Base-by-base conservation (phyloP, 2,888 invertebrate genomes). In the Drymonia ruficornis region DNA sequence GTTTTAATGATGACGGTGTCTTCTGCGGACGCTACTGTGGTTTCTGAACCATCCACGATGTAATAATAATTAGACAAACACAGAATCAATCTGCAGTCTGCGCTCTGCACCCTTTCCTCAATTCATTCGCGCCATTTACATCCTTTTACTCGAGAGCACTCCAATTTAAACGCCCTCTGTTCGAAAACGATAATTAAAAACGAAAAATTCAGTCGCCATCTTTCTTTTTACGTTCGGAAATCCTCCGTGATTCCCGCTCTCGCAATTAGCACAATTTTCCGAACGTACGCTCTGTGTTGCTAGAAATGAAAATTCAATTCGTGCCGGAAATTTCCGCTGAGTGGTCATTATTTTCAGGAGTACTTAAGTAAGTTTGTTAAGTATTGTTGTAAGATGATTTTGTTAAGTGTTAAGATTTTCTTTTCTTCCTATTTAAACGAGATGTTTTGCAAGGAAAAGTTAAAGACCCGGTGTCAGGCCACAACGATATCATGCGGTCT, bases 191-290 rank as follows among this genome's bases (percentile, higher is more conserved):
- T 81, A 86, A 86, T 87, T 84, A 85, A 85, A 81, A 80, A 75
- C 72, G 78, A 82, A 81, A 83, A 79, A 78, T 72, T 70, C 69
- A 59, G 67, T 56, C 53, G 72, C 75, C 79, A 80, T 80, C 78
- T 79, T 80, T 77, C 72, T 72, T 77, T 78, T 83, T 67, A 66
- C 77, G 74, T 80, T 80, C 74, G 78, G 76, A 81, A 81, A 78
- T 80, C 70, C 79, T 78, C 72, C 70, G 65, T 73, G 61, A 64
- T 68, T 73, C 75, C 77, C 74, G 69, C 70, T 67, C 69, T 78
- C 72, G 76, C 82, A 86, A 89, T 88, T 88, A 86, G 87, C 79
- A 79, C 83, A 87, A 87, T 87, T 86, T 83, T 73, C 70, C 79
- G 81, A 84, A 73, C 78, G 54, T 67, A 63, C 78, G 74, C 72